Conservation (phyloP, 2,888 invertebrate species). For the Cephus pygmeus region DNA sequence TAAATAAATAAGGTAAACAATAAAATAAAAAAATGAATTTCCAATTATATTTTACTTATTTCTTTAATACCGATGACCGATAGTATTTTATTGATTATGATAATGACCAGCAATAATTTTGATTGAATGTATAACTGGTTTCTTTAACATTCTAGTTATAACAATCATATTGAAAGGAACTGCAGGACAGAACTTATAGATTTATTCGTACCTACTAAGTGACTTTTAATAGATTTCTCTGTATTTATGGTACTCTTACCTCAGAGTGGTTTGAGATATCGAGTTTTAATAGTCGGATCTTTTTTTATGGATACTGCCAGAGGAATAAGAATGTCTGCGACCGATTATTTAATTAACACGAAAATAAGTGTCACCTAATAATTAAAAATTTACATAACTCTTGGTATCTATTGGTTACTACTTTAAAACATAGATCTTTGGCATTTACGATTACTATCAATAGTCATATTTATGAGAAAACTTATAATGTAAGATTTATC, state of each 20-base stretch:
- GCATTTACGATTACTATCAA: not conserved
- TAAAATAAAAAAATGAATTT: not conserved
- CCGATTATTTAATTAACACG: not conserved
- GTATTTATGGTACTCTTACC: no score
- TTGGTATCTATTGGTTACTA: not conserved
- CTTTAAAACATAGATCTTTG: not conserved
- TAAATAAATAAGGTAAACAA: no score
- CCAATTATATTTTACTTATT: not conserved
- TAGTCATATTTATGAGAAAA: not conserved
- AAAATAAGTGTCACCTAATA: not conserved
- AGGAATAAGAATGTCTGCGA: not conserved
- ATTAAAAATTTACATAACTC: not conserved
- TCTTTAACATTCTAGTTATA: not conserved
- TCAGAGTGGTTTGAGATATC: no score
- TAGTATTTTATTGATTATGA: not conserved
- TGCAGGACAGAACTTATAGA: not conserved
- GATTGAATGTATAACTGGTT: not conserved
- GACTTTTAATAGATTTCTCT: not conserved
- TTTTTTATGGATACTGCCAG: not conserved
- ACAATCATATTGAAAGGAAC: not conserved
- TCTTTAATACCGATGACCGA: not conserved
- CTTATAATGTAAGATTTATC: not conserved
- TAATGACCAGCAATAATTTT: not conserved
- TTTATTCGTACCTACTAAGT: not conserved
- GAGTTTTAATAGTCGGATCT: no score